These are phyloP conservation scores for Drosophila borborema DNA, from an alignment of 2,888 invertebrate genomes.

Conservation along the genomic window DNA sequence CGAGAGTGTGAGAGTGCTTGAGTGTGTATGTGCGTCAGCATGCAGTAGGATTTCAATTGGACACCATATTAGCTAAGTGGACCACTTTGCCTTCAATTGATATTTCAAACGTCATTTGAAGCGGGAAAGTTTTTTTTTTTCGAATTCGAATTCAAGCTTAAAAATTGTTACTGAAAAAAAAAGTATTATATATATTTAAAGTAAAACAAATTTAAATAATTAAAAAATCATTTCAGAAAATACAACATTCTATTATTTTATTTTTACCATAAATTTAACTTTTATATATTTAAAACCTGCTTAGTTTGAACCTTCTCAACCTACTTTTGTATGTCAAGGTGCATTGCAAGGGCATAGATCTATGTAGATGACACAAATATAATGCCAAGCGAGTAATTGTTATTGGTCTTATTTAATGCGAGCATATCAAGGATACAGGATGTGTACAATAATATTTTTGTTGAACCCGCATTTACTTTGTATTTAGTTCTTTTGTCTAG, in stretches of 20 bases:
- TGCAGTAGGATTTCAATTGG: constrained; percentile 15
- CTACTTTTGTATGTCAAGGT: background rate
- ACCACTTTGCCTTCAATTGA: background rate
- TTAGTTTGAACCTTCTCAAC: background rate
- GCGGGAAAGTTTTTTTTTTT: background rate
- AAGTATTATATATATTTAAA: too few relatives aligned
- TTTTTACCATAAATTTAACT: background rate
- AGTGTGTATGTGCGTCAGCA: constrained; percentile 8
- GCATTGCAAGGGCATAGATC: background rate
- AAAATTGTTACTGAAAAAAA: background rate
- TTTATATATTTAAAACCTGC: background rate
- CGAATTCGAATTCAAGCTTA: background rate
- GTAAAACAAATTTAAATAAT: background rate
- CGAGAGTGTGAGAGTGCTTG: background rate
- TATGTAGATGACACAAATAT: background rate
- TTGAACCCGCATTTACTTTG: constrained; percentile 16
- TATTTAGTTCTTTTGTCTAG: constrained; percentile 46
- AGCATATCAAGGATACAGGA: background rate
- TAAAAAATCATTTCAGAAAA: background rate
- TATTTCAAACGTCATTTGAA: constrained; percentile 1
- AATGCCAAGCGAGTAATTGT: constrained; percentile 1
- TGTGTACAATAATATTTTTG: constrained; percentile 15
- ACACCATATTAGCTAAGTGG: constrained; percentile 7
- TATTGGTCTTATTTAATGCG: background rate
- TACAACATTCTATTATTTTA: background rate